Percentiles rank a stretch among this genome's conserved stretches.
phyloP scores from a whole-genome alignment of 1,140 invertebrate species.

The Meteorus sp. region DNA sequence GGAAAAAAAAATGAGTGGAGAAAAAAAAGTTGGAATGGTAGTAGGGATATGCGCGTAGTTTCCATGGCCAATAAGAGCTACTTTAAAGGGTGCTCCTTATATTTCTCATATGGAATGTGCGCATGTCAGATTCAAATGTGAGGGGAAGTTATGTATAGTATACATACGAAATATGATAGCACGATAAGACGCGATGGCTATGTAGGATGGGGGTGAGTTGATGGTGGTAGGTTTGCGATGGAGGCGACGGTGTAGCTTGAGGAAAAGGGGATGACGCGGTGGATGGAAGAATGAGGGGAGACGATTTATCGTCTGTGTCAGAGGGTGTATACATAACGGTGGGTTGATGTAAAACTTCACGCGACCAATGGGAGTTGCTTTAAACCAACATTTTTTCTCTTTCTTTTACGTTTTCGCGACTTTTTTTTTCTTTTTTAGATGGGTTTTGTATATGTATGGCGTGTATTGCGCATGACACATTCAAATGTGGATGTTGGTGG shows the following conservation, averaged over 20 bases:
- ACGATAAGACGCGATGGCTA: conserved; percentile 51
- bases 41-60: conserved; percentile 30
- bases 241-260: too few species aligned
- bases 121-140: conserved; percentile 55
- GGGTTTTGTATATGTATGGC: too few species aligned
- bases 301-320: too few species aligned
- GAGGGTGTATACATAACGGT: too few species aligned
- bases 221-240: too few species aligned
- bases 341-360: too few species aligned
- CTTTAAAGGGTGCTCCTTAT: conserved; percentile 53
- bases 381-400: conserved; percentile 41
- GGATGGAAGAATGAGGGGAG: too few species aligned
- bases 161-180: conserved; percentile 59
- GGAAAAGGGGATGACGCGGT: conserved; percentile 34
- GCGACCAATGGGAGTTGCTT: conserved; percentile 55
- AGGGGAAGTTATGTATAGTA: conserved; percentile 26
- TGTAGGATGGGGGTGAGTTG: too few species aligned
- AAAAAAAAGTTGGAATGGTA: conserved; percentile 32
- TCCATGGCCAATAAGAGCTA: conserved; percentile 58
- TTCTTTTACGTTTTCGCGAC: too few species aligned
- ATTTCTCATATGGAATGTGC: conserved; percentile 36
- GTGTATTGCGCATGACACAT: too few species aligned
- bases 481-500: too few species aligned
- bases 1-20: conserved; percentile 21
- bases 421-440: too few species aligned